Evolutionary conservation across 2,888 invertebrate genomes (phyloP).

Genomic region (Pseudanteris insignis): DNA sequence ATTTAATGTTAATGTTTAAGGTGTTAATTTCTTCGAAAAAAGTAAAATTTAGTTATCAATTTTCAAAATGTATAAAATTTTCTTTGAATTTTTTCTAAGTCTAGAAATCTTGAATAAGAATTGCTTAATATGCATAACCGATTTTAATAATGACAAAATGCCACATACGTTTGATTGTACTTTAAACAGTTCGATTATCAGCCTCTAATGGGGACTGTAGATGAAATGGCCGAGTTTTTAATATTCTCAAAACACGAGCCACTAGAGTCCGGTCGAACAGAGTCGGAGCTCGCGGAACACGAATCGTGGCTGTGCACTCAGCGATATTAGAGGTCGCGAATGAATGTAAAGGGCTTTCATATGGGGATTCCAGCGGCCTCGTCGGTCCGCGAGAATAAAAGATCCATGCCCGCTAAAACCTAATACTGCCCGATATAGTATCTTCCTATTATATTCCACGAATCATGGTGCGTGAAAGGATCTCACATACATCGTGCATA

Average conservation of each 20-base stretch:
- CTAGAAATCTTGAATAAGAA: not conserved
- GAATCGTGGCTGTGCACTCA: constrained; percentile 35
- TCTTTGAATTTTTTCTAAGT: not conserved
- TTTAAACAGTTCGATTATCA: not conserved
- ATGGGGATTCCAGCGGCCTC: constrained; percentile 25
- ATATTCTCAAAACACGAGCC: constrained; percentile 38
- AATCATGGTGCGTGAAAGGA: constrained; percentile 35
- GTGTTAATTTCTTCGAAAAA: no score
- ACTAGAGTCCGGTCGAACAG: constrained; percentile 29
- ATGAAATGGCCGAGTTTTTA: constrained; percentile 27
- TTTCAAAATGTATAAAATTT: not conserved
- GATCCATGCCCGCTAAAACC: constrained; percentile 33
- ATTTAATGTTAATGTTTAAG: no score
- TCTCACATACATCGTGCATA: constrained; percentile 39
- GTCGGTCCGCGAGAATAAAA: constrained; percentile 34
- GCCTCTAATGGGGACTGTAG: no score
- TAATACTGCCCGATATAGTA: constrained; percentile 39
- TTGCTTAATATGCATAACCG: no score
- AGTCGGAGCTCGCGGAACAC: constrained; percentile 19
- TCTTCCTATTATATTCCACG: constrained; percentile 33
- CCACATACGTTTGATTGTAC: not conserved
- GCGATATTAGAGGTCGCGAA: constrained; percentile 37
- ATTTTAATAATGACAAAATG: no score
- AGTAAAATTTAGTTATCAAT: no score
- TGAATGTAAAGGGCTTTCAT: constrained; percentile 41